phyloP scores from a whole-genome alignment of 2,113 vertebrate genomes.

The Silurus asotus region DNA sequence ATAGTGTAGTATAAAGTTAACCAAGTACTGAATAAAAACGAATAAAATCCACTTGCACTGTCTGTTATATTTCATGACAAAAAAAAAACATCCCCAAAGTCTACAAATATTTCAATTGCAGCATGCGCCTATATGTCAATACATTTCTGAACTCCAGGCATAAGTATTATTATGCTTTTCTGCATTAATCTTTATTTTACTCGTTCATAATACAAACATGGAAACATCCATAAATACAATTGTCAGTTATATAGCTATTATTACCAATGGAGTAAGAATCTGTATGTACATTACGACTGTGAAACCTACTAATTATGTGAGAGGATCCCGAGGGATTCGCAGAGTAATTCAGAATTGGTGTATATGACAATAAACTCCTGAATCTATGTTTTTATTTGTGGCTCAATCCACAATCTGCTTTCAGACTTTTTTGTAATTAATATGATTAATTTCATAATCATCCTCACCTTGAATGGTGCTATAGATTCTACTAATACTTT shows the following conservation, averaged over 20 bases:
- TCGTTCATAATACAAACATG: neutral
- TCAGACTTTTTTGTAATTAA: neutral
- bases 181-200: neutral
- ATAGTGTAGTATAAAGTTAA: neutral
- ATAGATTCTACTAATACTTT: neutral
- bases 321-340: too few relatives aligned
- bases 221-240: neutral
- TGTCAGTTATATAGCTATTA: neutral
- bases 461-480: neutral
- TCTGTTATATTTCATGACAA: neutral
- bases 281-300: neutral
- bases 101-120: too few relatives aligned
- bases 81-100: too few relatives aligned
- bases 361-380: too few relatives aligned
- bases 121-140: too few relatives aligned
- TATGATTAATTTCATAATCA: neutral
- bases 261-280: neutral
- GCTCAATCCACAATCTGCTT: neutral
- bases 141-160: too few relatives aligned
- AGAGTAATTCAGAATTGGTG: too few relatives aligned
- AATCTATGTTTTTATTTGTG: neutral
- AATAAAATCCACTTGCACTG: too few relatives aligned
- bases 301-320: neutral
- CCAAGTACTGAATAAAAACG: neutral
- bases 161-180: neutral